Percentiles rank a stretch among this genome's conserved stretches.
Evolutionary conservation across 2,113 vertebrate genomes (phyloP).

Genomic region (Procavia capensis): DNA sequence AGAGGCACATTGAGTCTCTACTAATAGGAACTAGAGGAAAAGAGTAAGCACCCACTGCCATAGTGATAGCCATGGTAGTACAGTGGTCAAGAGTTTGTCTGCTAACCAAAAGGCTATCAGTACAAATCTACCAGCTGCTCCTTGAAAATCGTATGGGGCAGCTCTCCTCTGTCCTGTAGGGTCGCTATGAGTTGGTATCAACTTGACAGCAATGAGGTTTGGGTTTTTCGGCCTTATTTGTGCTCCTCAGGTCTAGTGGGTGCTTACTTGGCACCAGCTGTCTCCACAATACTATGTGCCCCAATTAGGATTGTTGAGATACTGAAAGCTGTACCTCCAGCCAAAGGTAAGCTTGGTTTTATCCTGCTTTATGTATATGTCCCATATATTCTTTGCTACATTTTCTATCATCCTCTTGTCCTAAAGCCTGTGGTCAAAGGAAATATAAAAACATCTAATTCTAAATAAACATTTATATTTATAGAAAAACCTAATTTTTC

Average conservation of each 20-base stretch:
- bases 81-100: too few relatives aligned
- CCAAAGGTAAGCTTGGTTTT: background rate
- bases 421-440: background rate
- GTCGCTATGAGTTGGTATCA: too few relatives aligned
- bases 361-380: background rate
- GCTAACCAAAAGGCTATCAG: too few relatives aligned
- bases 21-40: background rate
- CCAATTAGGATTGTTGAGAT: background rate
- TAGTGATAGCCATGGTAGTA: background rate
- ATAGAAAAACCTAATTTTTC: slow-evolving; percentile 43
- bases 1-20: background rate
- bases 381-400: background rate
- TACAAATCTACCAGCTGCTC: too few relatives aligned
- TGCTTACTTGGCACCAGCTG: background rate
- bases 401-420: background rate
- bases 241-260: background rate
- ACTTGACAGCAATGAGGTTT: too few relatives aligned
- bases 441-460: background rate
- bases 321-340: background rate
- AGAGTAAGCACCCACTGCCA: too few relatives aligned
- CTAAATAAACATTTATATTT: slow-evolving; percentile 33
- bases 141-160: too few relatives aligned
- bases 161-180: too few relatives aligned
- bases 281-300: background rate
- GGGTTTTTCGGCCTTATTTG: background rate